Evolutionary conservation across 2,113 vertebrate species (phyloP), one percentile per base, ranked within the genome.

Genomic region (Serilophus lunatus): DNA sequence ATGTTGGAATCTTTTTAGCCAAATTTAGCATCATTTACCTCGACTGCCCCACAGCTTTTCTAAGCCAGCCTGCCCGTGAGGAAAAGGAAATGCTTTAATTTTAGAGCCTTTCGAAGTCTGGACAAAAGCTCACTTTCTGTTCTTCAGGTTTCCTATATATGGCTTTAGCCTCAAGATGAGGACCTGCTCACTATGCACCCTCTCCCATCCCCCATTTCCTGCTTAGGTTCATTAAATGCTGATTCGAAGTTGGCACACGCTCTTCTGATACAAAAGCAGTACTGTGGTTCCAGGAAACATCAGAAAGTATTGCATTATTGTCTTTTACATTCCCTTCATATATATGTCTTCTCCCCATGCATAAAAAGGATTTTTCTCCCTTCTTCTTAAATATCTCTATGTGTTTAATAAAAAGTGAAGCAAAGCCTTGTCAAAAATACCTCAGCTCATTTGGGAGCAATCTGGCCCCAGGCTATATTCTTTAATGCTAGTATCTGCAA

Each of bases 191-290:
- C 97, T 96, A 2, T 92, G 78, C 86, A 87, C 69, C 12, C 60
- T 81, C 76, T 95, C 96, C 98, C 97, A 96, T 97, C 98, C 98
- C 97, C 98, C 97, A 95, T 98, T 98, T 99, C 98, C 98, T 98
- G 98, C 97, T 97, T 90, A 95, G 97, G 95, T 98, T 98, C 97
- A 98, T 98, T 98, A 98, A 98, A 97, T 96, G 95, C 96, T 97
- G 97, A 96, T 95, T 96, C 98, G 97, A 95, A 97, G 97, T 97
- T 97, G 97, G 97, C 97, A 98, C 92, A 96, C 64, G 15, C 95
- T 96, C 61, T 92, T 93, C 92, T 94, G 89, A 78, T 97, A 98
- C 98, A 98, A 98, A 98, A 98, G 98, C 98, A 88, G 95, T 96
- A 97, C 94, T 98, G 90, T 98, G n/a, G 97, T 94, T 96, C 74